Conservation (phyloP, 2,113 vertebrate species). For the Notarius lentiginosus region DNA sequence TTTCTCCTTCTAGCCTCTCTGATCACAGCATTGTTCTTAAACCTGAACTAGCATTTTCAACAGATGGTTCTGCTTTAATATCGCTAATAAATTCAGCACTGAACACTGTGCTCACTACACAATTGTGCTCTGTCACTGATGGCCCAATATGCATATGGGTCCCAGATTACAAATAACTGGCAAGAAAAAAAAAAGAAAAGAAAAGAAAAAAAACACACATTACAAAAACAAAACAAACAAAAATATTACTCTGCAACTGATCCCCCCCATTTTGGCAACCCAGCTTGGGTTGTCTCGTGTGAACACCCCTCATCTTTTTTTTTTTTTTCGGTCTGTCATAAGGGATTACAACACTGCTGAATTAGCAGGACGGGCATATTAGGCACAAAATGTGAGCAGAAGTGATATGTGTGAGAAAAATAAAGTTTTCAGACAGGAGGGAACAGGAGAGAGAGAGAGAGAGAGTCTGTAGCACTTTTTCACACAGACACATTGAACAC, state of each 20-base stretch:
- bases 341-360: constrained; percentile 46
- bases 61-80: constrained; percentile 33
- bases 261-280: constrained; percentile 42
- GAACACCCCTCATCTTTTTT: constrained; percentile 32
- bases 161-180: constrained; percentile 36
- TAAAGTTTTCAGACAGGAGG: constrained; percentile 43
- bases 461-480: constrained; percentile 51
- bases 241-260: constrained; percentile 40
- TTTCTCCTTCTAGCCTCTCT: neutral
- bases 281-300: constrained; percentile 34
- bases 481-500: constrained; percentile 57
- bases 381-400: constrained; percentile 45
- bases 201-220: neutral
- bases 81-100: constrained; percentile 13
- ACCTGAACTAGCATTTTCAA: neutral
- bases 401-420: constrained; percentile 41
- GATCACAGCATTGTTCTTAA: neutral
- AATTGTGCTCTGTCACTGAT: constrained; percentile 23
- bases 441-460: constrained; percentile 36
- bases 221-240: constrained; percentile 42
- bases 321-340: constrained; percentile 21
- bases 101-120: constrained; percentile 1
- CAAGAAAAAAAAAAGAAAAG: neutral
- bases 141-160: constrained; percentile 25
- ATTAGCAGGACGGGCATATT: constrained; percentile 53